Conservation (phyloP, 2,797 vertebrate genomes). For the Otolemur crassicaudatus region DNA sequence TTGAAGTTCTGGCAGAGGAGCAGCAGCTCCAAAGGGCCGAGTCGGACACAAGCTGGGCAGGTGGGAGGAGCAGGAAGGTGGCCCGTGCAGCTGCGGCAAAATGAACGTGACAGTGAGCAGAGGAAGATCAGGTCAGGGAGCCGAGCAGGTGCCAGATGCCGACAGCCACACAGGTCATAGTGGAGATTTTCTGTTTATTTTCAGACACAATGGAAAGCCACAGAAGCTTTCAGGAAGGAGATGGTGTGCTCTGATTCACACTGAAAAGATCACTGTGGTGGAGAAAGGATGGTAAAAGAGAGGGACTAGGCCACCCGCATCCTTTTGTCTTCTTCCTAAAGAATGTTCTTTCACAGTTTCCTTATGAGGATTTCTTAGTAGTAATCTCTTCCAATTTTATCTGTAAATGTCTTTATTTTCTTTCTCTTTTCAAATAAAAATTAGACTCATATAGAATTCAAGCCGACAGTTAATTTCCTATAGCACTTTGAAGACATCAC, state of each 20-base stretch:
- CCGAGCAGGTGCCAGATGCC: not conserved
- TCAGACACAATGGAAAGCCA: not conserved
- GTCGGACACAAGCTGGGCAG: too few relatives aligned
- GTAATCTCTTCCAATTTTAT: constrained; percentile 25
- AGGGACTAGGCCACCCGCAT: not conserved
- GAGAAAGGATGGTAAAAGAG: not conserved
- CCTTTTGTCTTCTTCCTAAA: not conserved
- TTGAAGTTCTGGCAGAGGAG: not conserved
- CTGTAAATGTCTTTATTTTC: not conserved
- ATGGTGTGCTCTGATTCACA: not conserved
- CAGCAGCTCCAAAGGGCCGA: not conserved
- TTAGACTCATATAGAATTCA: not conserved
- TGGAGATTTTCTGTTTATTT: not conserved
- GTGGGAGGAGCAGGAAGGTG: not conserved
- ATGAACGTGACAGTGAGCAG: not conserved
- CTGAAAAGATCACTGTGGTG: not conserved
- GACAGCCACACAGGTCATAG: not conserved
- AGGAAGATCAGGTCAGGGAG: not conserved
- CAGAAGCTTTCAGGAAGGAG: not conserved
- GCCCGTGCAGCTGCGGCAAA: not conserved
- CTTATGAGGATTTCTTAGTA: not conserved
- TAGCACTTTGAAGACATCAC: not conserved
- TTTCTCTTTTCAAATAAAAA: constrained; percentile 14
- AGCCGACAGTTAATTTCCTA: not conserved
- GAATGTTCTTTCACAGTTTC: not conserved